Conservation (phyloP, 2,888 invertebrate genomes). For the Nomada fabriciana region DNA sequence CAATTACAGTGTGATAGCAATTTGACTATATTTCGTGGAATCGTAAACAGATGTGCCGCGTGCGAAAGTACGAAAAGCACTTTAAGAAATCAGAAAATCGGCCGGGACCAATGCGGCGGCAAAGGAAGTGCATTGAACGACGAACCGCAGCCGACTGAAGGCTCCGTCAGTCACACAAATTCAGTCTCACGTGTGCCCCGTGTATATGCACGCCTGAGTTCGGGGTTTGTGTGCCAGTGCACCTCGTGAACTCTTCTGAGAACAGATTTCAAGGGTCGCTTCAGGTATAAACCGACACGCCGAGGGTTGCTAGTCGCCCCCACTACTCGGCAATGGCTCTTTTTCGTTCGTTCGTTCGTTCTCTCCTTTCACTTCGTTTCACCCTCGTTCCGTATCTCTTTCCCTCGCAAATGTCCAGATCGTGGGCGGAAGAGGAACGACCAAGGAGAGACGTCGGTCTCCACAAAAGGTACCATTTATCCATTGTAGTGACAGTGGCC, state of each 20-base stretch:
- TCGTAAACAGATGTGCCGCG: neutral
- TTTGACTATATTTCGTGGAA: neutral
- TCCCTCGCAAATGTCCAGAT: neutral
- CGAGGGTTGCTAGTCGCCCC: conserved; percentile 67
- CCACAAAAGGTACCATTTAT: conserved; percentile 71
- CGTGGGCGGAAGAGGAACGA: conserved; percentile 47
- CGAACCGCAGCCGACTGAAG: conserved; percentile 75
- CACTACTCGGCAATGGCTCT: conserved; percentile 9
- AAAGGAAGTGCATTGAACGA: conserved; percentile 71
- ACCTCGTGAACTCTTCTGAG: conserved; percentile 72
- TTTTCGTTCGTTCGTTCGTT: conserved; percentile 9
- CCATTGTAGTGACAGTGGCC: conserved; percentile 63
- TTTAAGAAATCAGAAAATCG: conserved; percentile 36
- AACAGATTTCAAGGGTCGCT: conserved; percentile 80
- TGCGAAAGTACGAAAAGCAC: conserved; percentile 14
- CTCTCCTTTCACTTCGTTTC: conserved; percentile 39
- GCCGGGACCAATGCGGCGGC: conserved; percentile 17
- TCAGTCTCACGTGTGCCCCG: conserved; percentile 29
- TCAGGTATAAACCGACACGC: conserved; percentile 75
- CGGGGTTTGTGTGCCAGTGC: conserved; percentile 43
- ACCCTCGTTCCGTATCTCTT: conserved; percentile 37
- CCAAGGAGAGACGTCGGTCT: conserved; percentile 52
- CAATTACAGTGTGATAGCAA: neutral
- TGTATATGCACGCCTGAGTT: conserved; percentile 37
- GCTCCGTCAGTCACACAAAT: conserved; percentile 53